Base-by-base conservation (phyloP, 2,113 vertebrate genomes). In the Chauna torquata region DNA sequence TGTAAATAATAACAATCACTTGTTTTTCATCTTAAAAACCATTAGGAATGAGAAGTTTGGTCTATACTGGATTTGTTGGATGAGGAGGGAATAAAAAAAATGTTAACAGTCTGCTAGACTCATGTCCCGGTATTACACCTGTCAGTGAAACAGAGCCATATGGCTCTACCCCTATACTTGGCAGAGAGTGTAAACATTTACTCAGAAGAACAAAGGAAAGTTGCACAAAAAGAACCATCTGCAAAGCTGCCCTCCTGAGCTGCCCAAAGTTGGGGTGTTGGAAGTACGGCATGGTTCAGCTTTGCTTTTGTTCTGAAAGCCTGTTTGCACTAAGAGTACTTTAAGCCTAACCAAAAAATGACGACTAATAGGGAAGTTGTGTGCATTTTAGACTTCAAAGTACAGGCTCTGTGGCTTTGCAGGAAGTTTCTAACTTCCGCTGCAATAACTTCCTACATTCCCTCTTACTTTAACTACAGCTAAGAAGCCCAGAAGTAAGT, bases 351-450 rank as follows among this genome's bases (percentile, higher is more conserved):
- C 66, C 30, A 74, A 78, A 64, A 89, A 66, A 13, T 7, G 30
- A 69, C 40, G 49, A 69, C 52, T 28, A 49, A 57, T 10, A 69
- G 54, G 74, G 81, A 96, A 92, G 65, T 28, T 61, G 69, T 54
- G 40, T 44, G 65, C 34, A 38, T 49, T 89, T 91, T 7, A 64
- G 54, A 36, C 58, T 86, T 75, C 61, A 23, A 76, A 84, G 54
- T 32, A 34, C 23, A 87, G 72, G 8, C 86, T 76, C 83, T 61
- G 65, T 49, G 90, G 83, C 52, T 55, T 45, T 36, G 57, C 77
- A 96, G 91, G 94, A 96, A 94, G 86, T 86, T 61, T 79, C 83
- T 79, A 49, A 84, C 86, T 94, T 96, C 95, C 19, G 11, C 74
- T 27, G 32, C 86, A 76, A 76, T 13, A 28, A 44, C 47, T 50